Evolutionary conservation across 2,797 vertebrate species (phyloP).

Genomic region (Mormyrops boulengeri): DNA sequence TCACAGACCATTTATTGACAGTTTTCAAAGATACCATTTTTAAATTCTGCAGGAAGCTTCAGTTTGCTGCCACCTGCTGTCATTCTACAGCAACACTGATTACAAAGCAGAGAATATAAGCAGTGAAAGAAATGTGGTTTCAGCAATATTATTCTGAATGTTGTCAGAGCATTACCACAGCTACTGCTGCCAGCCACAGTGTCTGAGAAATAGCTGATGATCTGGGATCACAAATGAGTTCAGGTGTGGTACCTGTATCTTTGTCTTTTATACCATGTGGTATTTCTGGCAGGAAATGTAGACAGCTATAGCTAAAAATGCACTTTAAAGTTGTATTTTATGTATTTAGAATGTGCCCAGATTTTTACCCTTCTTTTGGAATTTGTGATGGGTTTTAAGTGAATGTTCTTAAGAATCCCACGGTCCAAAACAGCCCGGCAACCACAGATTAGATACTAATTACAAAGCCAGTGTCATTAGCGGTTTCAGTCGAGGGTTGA

Average conservation of each 20-base stretch:
- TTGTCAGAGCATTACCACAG: neutral
- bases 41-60: neutral
- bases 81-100: neutral
- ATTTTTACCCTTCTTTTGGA: neutral
- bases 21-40: neutral
- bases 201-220: neutral
- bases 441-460: constrained; percentile 7
- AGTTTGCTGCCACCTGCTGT: neutral
- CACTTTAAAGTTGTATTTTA: neutral
- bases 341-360: neutral
- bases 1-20: neutral
- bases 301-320: neutral
- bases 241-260: neutral
- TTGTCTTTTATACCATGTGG: neutral
- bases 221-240: neutral
- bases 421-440: neutral
- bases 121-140: neutral
- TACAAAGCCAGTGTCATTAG: constrained; percentile 6
- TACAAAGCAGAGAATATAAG: neutral
- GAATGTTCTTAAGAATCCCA: constrained; percentile 8
- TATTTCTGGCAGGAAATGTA: neutral
- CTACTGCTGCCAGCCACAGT: neutral
- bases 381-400: constrained; percentile 1
- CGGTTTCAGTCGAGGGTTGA: constrained; percentile 6
- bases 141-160: neutral